Conservation (phyloP, 1,140 invertebrate species). For the Popillia japonica region DNA sequence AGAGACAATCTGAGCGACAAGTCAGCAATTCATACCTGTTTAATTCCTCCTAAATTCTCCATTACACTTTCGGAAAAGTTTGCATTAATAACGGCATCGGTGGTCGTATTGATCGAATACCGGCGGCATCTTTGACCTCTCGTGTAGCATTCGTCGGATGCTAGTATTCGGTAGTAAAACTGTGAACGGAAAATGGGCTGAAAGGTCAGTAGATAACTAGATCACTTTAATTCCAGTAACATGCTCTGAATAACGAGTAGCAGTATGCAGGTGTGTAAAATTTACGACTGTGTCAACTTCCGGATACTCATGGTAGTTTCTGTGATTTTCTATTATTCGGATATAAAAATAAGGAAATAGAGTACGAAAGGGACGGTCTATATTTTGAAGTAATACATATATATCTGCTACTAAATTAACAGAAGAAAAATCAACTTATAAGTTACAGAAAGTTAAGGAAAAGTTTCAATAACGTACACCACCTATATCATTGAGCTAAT, state of each 20-base stretch:
- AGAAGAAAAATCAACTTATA: no score
- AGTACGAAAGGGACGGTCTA: no score
- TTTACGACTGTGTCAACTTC: neutral
- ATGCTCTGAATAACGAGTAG: neutral
- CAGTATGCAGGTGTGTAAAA: neutral
- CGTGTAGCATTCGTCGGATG: neutral
- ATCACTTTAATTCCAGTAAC: neutral
- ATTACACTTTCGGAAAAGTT: slow-evolving; percentile 15
- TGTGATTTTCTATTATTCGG: no score
- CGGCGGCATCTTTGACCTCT: slow-evolving; percentile 7
- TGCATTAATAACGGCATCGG: slow-evolving; percentile 1
- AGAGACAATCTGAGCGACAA: neutral
- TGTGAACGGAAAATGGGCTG: neutral
- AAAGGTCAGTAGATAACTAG: slow-evolving; percentile 9
- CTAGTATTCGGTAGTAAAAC: neutral
- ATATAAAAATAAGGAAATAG: no score
- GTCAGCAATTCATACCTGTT: neutral
- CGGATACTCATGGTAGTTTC: no score
- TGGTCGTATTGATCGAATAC: neutral
- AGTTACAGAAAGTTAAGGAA: no score
- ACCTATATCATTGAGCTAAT: no score
- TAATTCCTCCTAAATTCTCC: neutral
- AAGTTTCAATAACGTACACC: no score
- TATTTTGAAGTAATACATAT: no score
- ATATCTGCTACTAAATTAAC: no score